These are phyloP conservation scores for Leptobrachium ailaonicum DNA, from an alignment of 2,113 vertebrate genomes.

Conservation along the genomic window DNA sequence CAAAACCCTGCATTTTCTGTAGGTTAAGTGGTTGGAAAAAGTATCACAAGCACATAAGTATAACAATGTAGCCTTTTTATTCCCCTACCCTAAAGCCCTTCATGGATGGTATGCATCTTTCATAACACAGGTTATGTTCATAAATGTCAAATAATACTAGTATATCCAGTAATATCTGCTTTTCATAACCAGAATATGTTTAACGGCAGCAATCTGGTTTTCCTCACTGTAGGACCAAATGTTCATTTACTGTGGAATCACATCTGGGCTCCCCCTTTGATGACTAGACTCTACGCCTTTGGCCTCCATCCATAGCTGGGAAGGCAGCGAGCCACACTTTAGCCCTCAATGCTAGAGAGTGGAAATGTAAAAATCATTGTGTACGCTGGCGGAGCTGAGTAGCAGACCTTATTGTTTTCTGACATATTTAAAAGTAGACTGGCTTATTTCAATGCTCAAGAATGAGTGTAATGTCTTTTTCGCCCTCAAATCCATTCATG, in stretches of 20 bases:
- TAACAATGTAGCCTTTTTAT: conserved; percentile 31
- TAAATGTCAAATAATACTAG: conserved; percentile 26
- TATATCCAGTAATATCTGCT: conserved; percentile 33
- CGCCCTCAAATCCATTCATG: not conserved
- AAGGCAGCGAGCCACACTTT: conserved; percentile 9
- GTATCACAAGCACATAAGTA: not conserved
- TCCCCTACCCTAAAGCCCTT: conserved; percentile 14
- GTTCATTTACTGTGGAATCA: conserved; percentile 5
- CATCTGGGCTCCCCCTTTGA: conserved; percentile 33
- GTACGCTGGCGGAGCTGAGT: not conserved
- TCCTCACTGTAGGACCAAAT: conserved; percentile 20
- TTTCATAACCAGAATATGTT: conserved; percentile 24
- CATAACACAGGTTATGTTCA: conserved; percentile 7
- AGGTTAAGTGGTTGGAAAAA: conserved; percentile 23
- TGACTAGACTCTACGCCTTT: conserved; percentile 1
- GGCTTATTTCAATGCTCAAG: conserved; percentile 1
- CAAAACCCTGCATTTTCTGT: conserved; percentile 8
- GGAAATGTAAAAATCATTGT: conserved; percentile 27
- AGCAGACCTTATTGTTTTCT: conserved; percentile 19
- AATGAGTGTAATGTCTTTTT: not conserved
- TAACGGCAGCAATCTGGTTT: conserved; percentile 29
- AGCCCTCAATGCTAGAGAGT: conserved; percentile 10
- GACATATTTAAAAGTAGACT: conserved; percentile 11
- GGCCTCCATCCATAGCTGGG: not conserved
- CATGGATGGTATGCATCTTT: not conserved